Evolutionary conservation across 2,797 vertebrate species (phyloP).

Genomic region (Rousettus madagascariensis): DNA sequence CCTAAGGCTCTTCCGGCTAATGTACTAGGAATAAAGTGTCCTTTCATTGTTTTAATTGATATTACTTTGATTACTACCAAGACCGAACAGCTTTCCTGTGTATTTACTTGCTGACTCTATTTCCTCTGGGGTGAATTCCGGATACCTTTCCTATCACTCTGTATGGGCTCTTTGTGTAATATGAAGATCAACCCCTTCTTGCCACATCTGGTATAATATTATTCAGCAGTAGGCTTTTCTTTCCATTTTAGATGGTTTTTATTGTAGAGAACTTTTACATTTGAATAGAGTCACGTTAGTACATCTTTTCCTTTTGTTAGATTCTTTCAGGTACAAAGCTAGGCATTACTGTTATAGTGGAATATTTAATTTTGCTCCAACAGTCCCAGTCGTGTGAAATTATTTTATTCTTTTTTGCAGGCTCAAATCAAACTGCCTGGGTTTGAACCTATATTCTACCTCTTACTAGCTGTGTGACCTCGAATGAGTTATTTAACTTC

Average conservation of each 20-base stretch:
- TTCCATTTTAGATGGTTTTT: background rate
- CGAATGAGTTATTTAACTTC: background rate
- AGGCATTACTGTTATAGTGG: background rate
- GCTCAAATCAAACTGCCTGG: background rate
- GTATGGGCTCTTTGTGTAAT: background rate
- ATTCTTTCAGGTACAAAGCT: background rate
- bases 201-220: background rate
- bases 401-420: background rate
- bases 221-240: background rate
- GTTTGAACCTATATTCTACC: background rate
- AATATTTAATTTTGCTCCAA: slow-evolving; percentile 19
- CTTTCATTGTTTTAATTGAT: background rate
- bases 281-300: background rate
- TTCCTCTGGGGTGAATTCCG: background rate
- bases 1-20: background rate
- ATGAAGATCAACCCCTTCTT: background rate
- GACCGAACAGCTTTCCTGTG: background rate
- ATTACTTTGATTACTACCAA: background rate
- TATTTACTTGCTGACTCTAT: background rate
- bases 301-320: background rate
- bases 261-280: background rate
- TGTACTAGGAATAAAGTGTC: background rate
- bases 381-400: background rate
- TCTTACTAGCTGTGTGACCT: slow-evolving; percentile 7
- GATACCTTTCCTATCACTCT: background rate